Evolutionary conservation across 2,888 invertebrate genomes (phyloP).

Genomic region (Ophioninae sp.): DNA sequence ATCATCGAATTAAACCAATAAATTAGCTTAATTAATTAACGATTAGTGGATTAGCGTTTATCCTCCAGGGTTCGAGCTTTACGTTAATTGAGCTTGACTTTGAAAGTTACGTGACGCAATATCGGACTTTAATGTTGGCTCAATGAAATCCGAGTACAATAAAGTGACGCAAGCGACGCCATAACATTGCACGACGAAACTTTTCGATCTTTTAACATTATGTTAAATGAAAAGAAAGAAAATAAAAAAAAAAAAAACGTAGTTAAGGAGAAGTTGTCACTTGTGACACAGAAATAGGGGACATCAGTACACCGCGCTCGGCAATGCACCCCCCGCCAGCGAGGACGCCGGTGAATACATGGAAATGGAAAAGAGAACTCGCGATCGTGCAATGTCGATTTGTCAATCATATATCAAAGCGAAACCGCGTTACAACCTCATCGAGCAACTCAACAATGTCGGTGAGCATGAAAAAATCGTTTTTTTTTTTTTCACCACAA

Average conservation of each 20-base stretch:
- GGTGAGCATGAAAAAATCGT: constrained; percentile 80
- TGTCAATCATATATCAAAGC: constrained; percentile 85
- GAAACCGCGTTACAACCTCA: constrained; percentile 88
- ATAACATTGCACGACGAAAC: background rate
- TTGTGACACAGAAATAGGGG: constrained; percentile 79
- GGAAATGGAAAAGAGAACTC: constrained; percentile 85
- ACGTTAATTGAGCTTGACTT: background rate
- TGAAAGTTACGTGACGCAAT: background rate
- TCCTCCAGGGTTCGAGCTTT: too few relatives aligned
- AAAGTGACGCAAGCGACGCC: background rate
- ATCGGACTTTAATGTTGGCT: background rate
- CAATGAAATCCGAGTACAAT: background rate
- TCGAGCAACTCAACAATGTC: constrained; percentile 90
- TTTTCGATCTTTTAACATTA: constrained; percentile 57
- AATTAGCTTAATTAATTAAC: too few relatives aligned
- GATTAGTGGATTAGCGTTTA: too few relatives aligned
- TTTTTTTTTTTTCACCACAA: background rate
- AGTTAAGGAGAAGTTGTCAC: constrained; percentile 59
- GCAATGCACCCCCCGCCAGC: constrained; percentile 81
- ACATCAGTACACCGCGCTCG: constrained; percentile 87
- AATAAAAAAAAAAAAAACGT: constrained; percentile 45
- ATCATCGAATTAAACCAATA: too few relatives aligned
- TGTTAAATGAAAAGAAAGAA: constrained; percentile 36
- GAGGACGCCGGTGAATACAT: constrained; percentile 84
- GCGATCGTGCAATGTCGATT: constrained; percentile 86